Evolutionary conservation across 2,888 invertebrate genomes (phyloP).

Genomic region (Graphium colonna): DNA sequence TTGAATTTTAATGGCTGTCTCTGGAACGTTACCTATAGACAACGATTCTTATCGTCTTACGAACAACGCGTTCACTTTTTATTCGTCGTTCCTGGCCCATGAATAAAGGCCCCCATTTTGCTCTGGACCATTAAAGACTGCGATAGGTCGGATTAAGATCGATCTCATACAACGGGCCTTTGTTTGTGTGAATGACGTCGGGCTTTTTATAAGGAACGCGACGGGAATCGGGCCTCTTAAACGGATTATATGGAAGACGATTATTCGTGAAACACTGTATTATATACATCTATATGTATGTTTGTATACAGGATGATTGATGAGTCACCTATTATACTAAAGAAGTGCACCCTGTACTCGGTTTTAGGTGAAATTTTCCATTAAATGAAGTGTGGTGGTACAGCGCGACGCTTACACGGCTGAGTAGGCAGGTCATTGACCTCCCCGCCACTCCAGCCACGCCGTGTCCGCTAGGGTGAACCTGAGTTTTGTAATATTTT

Average conservation of each 20-base stretch:
- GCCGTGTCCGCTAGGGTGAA: no score
- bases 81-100: constrained; percentile 49
- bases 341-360: no score
- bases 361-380: no score
- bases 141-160: constrained; percentile 62
- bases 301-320: no score
- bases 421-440: no score
- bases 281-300: no score
- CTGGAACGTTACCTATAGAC: constrained; percentile 12
- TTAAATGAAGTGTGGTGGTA: no score
- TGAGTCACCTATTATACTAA: no score
- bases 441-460: no score
- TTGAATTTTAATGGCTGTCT: neutral
- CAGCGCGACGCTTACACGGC: no score
- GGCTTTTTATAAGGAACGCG: constrained; percentile 32
- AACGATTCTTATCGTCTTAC: constrained; percentile 11
- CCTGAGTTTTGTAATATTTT: no score
- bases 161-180: constrained; percentile 41
- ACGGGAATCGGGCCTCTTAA: constrained; percentile 30
- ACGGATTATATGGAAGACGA: constrained; percentile 28
- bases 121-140: constrained; percentile 64
- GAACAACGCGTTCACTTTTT: constrained; percentile 16
- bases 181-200: constrained; percentile 33
- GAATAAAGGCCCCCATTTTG: constrained; percentile 57
- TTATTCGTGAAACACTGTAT: constrained; percentile 18